Evolutionary conservation across 2,888 invertebrate genomes (phyloP).

Genomic region (Dyspetes luteomarginatus): DNA sequence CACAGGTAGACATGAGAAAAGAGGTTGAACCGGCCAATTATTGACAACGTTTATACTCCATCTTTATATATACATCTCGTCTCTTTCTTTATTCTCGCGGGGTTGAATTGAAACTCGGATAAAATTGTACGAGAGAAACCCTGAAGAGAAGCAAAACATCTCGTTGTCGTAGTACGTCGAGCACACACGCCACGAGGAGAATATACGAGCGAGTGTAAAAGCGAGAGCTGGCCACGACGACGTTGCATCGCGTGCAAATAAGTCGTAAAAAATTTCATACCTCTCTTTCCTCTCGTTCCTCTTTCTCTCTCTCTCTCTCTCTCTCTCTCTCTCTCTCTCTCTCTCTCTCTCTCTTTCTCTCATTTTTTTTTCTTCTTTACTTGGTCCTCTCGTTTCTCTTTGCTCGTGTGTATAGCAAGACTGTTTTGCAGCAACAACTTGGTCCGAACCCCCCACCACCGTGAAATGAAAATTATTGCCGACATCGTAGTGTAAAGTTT

Average conservation of each 20-base stretch:
- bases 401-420: not conserved
- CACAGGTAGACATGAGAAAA: constrained; percentile 57
- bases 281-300: constrained; percentile 34
- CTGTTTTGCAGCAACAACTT: constrained; percentile 17
- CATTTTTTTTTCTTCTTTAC: constrained; percentile 18
- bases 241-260: constrained; percentile 78
- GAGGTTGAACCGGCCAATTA: constrained; percentile 66
- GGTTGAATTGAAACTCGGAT: constrained; percentile 68
- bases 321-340: constrained; percentile 26
- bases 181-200: not conserved
- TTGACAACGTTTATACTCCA: constrained; percentile 76
- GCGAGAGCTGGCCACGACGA: constrained; percentile 52
- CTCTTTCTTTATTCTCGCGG: constrained; percentile 43
- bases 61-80: constrained; percentile 36
- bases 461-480: constrained; percentile 71
- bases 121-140: constrained; percentile 44
- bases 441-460: constrained; percentile 22
- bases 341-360: constrained; percentile 55
- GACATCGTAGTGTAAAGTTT: constrained; percentile 67
- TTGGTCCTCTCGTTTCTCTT: no score
- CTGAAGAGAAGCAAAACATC: not conserved
- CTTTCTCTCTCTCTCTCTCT: constrained; percentile 29
- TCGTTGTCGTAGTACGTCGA: constrained; percentile 28
- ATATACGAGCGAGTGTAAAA: constrained; percentile 35
- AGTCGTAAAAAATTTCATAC: constrained; percentile 71